Evolutionary conservation across 1,140 invertebrate genomes (phyloP).

Genomic region (Venturia canescens): DNA sequence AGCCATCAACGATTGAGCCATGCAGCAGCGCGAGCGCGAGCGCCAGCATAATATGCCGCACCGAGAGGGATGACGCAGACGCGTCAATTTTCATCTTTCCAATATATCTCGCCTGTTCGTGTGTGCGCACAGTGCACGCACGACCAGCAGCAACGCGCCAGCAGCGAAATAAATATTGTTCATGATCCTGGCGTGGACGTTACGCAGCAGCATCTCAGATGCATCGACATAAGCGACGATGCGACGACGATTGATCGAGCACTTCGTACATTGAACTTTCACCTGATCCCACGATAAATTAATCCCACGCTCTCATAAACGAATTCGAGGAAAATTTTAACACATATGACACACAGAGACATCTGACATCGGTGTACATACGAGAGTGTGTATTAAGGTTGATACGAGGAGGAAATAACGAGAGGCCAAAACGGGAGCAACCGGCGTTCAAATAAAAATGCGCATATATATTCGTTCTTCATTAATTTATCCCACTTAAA

Average conservation of each 20-base stretch:
- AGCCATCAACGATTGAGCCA: neutral
- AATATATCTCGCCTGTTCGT: neutral
- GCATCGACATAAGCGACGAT: neutral
- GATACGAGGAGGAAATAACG: neutral
- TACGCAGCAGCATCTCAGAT: neutral
- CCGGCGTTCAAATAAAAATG: neutral
- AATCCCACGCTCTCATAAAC: constrained; percentile 28
- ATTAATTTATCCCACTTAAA: no score
- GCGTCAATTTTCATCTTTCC: constrained; percentile 41
- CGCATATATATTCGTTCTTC: no score
- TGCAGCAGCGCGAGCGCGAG: constrained; percentile 23
- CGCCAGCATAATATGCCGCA: neutral
- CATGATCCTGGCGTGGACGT: neutral
- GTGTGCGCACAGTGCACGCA: neutral
- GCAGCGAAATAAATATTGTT: no score
- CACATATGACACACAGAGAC: no score
- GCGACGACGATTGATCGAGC: neutral
- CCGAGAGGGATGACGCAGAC: constrained; percentile 38
- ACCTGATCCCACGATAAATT: constrained; percentile 21
- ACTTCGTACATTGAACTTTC: constrained; percentile 10
- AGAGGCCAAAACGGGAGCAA: neutral
- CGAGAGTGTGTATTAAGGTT: neutral
- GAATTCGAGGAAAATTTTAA: constrained; percentile 26
- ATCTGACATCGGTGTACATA: neutral
- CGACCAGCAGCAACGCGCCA: neutral